These are phyloP conservation scores for Calephelis virginiensis DNA, from an alignment of 1,140 invertebrate genomes.

Conservation along the genomic window DNA sequence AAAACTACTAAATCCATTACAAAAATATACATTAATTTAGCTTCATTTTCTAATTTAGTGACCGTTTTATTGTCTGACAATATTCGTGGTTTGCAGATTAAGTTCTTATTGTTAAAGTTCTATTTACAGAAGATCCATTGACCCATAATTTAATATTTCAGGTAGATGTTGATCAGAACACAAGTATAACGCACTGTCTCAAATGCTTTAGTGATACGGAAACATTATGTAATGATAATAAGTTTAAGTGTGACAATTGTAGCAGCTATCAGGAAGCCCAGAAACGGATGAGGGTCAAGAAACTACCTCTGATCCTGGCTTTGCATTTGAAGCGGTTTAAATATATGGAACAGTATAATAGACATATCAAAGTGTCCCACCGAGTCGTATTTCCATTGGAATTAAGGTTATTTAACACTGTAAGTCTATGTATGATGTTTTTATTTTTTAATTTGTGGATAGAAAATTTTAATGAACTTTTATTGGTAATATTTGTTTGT, in stretches of 20 bases:
- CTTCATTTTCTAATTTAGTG: too few relatives aligned
- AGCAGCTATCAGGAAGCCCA: conserved; percentile 99
- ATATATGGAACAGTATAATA: conserved; percentile 98
- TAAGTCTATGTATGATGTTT: conserved; percentile 74
- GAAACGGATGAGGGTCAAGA: conserved; percentile 98
- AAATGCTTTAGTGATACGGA: conserved; percentile 99
- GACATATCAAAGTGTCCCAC: conserved; percentile 99
- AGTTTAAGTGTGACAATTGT: conserved; percentile 99
- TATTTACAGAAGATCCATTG: too few relatives aligned
- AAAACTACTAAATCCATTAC: too few relatives aligned
- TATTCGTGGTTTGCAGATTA: too few relatives aligned
- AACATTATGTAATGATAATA: conserved; percentile 99
- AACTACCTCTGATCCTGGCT: conserved; percentile 97
- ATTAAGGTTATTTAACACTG: conserved; percentile 97
- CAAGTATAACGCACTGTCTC: conserved; percentile 98
- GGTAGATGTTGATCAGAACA: conserved; percentile 99
- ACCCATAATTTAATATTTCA: conserved; percentile 80
- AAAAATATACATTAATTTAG: too few relatives aligned
- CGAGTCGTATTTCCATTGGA: conserved; percentile 99
- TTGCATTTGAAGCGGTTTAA: conserved; percentile 99
- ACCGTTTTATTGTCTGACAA: too few relatives aligned
- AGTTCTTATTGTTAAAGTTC: too few relatives aligned
- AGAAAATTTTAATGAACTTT: too few relatives aligned
- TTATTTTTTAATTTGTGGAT: neutral
- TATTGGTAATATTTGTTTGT: too few relatives aligned